Evolutionary conservation across 2,888 invertebrate species (phyloP).

Genomic region (Acleris literana): DNA sequence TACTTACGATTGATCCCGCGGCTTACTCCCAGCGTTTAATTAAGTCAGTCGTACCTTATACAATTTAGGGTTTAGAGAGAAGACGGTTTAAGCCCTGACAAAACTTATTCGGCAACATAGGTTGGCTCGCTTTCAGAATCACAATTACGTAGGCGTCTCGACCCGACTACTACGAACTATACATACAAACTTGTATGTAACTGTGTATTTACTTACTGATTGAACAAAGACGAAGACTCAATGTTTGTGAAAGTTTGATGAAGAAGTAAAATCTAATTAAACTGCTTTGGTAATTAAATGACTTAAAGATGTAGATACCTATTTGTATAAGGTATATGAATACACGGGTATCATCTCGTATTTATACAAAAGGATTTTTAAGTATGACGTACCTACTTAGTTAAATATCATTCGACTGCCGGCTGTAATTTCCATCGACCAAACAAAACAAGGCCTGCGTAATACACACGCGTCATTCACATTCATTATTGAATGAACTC

Average conservation of each 20-base stretch:
- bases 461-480: constrained; percentile 6
- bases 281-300: no score
- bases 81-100: constrained; percentile 1
- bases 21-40: constrained; percentile 1
- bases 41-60: constrained; percentile 6
- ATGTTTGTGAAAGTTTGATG: no score
- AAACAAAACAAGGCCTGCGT: constrained; percentile 16
- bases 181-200: neutral
- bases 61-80: no score
- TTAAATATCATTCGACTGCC: neutral
- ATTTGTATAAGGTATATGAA: no score
- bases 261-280: no score
- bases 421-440: constrained; percentile 4
- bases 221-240: no score
- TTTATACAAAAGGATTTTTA: neutral
- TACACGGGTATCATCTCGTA: no score
- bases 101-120: constrained; percentile 10
- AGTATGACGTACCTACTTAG: neutral
- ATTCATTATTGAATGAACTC: constrained; percentile 10
- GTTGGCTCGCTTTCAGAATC: neutral
- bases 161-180: constrained; percentile 14
- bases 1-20: neutral
- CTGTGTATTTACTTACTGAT: no score
- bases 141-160: constrained; percentile 21
- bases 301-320: no score